Conservation (phyloP, 2,888 invertebrate genomes). For the Molorchus minor region DNA sequence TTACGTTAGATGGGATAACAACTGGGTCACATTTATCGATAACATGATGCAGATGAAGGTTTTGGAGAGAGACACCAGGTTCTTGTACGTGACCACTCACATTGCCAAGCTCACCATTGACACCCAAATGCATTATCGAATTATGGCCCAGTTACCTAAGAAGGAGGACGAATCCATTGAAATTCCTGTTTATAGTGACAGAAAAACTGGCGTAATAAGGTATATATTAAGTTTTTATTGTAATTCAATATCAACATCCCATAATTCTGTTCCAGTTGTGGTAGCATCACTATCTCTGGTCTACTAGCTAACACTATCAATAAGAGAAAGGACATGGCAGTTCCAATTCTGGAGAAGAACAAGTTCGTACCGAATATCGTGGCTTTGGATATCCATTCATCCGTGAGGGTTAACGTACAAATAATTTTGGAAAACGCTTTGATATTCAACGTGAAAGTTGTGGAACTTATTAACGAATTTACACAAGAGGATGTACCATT, state of each 20-base stretch:
- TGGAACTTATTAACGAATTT: conserved; percentile 41
- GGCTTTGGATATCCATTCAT: conserved; percentile 46
- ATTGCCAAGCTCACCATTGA: conserved; percentile 50
- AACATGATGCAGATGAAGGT: conserved; percentile 82
- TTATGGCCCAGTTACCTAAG: not conserved
- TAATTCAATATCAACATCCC: too few relatives aligned
- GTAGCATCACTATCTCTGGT: conserved; percentile 82
- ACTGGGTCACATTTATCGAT: conserved; percentile 90
- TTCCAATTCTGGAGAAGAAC: conserved; percentile 80
- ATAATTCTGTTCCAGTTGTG: too few relatives aligned
- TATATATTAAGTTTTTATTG: too few relatives aligned
- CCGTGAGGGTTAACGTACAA: conserved; percentile 72
- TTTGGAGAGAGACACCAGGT: conserved; percentile 71
- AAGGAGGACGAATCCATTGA: not conserved
- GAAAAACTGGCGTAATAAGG: not conserved
- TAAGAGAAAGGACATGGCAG: conserved; percentile 71
- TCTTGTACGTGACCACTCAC: conserved; percentile 74
- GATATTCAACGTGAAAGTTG: conserved; percentile 64
- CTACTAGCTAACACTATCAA: conserved; percentile 80
- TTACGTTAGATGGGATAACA: conserved; percentile 56
- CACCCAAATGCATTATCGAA: not conserved
- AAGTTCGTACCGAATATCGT: conserved; percentile 72
- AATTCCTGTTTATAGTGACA: not conserved
- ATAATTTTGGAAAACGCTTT: conserved; percentile 74
- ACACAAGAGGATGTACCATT: conserved; percentile 47